Conservation (phyloP, 1,140 invertebrate species). For the Megathymus violae region DNA sequence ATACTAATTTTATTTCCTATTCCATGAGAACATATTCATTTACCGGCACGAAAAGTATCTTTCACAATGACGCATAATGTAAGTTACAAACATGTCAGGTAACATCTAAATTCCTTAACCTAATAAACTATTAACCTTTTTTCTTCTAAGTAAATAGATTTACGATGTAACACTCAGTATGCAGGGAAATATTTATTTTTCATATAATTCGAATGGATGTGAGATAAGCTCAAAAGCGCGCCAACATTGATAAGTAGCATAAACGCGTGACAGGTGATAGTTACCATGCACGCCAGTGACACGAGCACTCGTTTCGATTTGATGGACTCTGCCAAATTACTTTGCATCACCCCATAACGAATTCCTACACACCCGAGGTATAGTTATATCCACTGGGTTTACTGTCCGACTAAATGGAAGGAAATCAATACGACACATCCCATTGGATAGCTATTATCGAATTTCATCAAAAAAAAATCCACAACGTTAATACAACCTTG, state of each 20-base stretch:
- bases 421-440: constrained; percentile 40
- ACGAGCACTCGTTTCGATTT: constrained; percentile 51
- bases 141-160: too few species aligned
- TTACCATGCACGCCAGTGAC: constrained; percentile 40
- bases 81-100: too few species aligned
- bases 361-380: constrained; percentile 17
- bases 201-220: not conserved
- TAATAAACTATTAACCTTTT: too few species aligned
- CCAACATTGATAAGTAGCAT: constrained; percentile 27
- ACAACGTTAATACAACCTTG: constrained; percentile 6
- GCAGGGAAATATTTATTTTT: too few species aligned
- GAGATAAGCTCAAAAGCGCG: constrained; percentile 15
- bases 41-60: too few species aligned
- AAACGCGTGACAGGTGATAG: constrained; percentile 44
- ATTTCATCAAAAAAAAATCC: constrained; percentile 33
- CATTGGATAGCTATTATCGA: constrained; percentile 37
- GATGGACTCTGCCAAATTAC: constrained; percentile 37
- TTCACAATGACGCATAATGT: too few species aligned
- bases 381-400: constrained; percentile 16
- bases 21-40: too few species aligned
- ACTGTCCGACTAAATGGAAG: constrained; percentile 32
- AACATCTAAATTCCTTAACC: too few species aligned
- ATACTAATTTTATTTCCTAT: too few species aligned
- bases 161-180: too few species aligned
- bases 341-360: constrained; percentile 30